Evolutionary conservation across 1,140 invertebrate species (phyloP), one percentile per base, ranked within the genome.

Genomic region (Drosophila lowei): DNA sequence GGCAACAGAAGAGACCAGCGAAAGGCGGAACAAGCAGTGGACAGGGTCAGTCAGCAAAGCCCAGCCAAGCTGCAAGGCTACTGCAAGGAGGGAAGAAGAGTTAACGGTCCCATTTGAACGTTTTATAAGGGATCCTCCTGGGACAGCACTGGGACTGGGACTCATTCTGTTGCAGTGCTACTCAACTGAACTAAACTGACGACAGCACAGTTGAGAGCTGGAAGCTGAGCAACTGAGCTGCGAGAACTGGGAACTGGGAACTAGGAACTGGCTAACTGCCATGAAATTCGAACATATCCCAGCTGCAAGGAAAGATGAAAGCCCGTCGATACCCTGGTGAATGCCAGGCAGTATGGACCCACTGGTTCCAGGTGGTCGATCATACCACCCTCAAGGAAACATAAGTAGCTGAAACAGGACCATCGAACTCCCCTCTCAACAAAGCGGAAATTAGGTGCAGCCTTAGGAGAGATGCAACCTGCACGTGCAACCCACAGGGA

Each of bases 151-250:
- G 52, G 18, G 15, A 18, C 46, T 38, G 47, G 18, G 56, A 28
- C 25, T 48, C 44, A 25, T 25, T 58, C 52, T 50, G 60, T 50
- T 72, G 73, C 79, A 78, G 62, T 60, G 70, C 79, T 64, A 83
- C 79, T 83, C 74, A 83, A 59, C 60, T 50, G 75, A 71, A 75
- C 79, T 65, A 62, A 83, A 83, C 79, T 78, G 79, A 83, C 70
- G 79, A 83, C 79, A 83, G 79, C 70, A 65, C 81, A 63, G 77
- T 60, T 86, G 77, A 25, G 23, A 25, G 23, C 23, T 5, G 23
- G 5, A 3, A 25, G 23, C 23, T 25, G 23, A 25, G 23, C 3
- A 25, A 5, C 5, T 5, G 23, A 25, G 23, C 23, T 25, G 81
- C 48, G 44, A 46, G 60, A 70, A 46, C 42, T 49, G 25, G 16